Conservation (phyloP, 2,888 invertebrate species). For the Ditula angustiorana region DNA sequence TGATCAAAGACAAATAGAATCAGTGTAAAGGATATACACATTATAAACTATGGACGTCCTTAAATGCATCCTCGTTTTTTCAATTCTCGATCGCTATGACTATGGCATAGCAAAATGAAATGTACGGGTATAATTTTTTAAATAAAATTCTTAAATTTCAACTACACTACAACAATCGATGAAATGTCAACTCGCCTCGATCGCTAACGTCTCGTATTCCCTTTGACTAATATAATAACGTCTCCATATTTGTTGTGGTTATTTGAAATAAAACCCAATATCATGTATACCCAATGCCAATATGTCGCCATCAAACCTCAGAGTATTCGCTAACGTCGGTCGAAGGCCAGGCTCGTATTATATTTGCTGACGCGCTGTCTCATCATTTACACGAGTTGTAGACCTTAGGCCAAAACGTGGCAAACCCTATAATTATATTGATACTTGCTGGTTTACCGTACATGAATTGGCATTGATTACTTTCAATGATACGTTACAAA, state of each 20-base stretch:
- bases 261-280: conserved; percentile 1
- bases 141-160: too few species aligned
- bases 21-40: background rate
- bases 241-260: background rate
- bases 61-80: too few species aligned
- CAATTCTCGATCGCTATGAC: too few species aligned
- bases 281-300: background rate
- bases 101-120: too few species aligned
- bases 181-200: conserved; percentile 1
- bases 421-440: background rate
- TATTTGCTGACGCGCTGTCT: conserved; percentile 22
- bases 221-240: background rate
- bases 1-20: background rate
- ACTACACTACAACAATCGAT: too few species aligned
- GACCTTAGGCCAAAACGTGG: too few species aligned
- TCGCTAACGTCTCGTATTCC: background rate
- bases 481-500: too few species aligned
- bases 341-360: conserved; percentile 39
- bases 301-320: conserved; percentile 18
- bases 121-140: too few species aligned
- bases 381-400: conserved; percentile 1
- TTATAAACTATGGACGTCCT: too few species aligned
- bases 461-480: too few species aligned
- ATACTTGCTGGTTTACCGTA: too few species aligned
- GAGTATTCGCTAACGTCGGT: conserved; percentile 35